phyloP scores from a whole-genome alignment of 2,888 invertebrate species.

The Cryptocephalus primarius region DNA sequence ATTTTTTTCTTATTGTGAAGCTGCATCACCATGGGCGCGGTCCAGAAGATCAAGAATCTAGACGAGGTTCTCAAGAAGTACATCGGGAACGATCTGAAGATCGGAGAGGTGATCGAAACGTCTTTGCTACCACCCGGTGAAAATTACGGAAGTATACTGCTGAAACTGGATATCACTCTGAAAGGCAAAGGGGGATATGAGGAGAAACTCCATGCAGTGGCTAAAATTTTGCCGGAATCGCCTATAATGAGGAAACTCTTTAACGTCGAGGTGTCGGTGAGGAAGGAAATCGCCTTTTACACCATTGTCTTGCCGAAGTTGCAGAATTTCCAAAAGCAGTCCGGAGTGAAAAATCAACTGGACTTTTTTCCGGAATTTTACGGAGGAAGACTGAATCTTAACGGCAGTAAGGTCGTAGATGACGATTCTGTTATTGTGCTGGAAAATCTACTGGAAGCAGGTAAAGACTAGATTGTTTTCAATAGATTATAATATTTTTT shows the following conservation, averaged over 20 bases:
- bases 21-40: no score
- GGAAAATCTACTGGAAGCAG: conserved; percentile 32
- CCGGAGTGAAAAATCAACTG: conserved; percentile 27
- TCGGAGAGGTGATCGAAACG: background rate
- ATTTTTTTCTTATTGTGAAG: no score
- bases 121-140: conserved; percentile 7
- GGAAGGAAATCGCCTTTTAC: conserved; percentile 42
- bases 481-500: no score
- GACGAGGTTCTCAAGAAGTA: conserved; percentile 2
- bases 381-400: conserved; percentile 25
- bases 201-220: conserved; percentile 1
- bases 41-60: conserved; percentile 1
- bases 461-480: background rate
- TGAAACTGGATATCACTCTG: conserved; percentile 4
- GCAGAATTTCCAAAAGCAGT: conserved; percentile 33
- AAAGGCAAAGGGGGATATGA: background rate
- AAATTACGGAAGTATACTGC: conserved; percentile 9
- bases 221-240: background rate
- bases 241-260: background rate
- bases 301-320: conserved; percentile 34
- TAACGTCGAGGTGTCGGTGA: conserved; percentile 29
- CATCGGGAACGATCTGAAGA: conserved; percentile 2
- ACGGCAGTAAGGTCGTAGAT: conserved; percentile 29
- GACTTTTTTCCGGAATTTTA: conserved; percentile 38
- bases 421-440: conserved; percentile 40